Evolutionary conservation across 2,113 vertebrate genomes (phyloP).

Genomic region (Prietella phreatophila): DNA sequence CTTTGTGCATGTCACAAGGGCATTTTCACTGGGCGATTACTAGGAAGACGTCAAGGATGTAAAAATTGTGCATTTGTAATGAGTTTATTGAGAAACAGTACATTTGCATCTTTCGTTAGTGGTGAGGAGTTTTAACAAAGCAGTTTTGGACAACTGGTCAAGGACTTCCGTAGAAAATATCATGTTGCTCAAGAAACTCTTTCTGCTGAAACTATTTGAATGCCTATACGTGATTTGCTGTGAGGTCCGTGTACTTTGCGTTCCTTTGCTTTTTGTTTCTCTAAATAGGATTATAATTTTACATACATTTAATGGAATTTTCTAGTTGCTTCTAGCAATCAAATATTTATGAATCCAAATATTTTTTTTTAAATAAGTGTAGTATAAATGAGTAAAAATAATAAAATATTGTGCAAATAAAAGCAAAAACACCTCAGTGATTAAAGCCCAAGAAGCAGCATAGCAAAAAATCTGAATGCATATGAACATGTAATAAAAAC

Average conservation of each 20-base stretch:
- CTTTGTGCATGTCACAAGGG: background rate
- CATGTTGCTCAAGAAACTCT: background rate
- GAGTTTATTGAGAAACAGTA: background rate
- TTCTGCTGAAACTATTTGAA: too few relatives aligned
- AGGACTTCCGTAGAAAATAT: background rate
- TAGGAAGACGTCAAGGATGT: background rate
- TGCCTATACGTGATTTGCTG: background rate
- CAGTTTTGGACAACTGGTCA: background rate
- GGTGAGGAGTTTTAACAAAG: background rate
- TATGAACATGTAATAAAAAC: background rate
- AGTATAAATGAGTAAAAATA: background rate
- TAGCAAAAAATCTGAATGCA: background rate
- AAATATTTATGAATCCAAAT: background rate
- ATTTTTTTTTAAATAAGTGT: background rate
- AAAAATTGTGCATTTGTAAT: background rate
- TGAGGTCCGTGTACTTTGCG: background rate
- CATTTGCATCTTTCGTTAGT: too few relatives aligned
- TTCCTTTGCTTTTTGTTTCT: background rate
- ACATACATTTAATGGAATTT: too few relatives aligned
- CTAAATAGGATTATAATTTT: too few relatives aligned
- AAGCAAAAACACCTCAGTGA: background rate
- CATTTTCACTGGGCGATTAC: background rate
- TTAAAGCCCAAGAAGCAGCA: background rate
- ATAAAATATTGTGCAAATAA: background rate
- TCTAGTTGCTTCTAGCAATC: too few relatives aligned